Percentiles rank a stretch among this genome's conserved stretches.
Evolutionary conservation across 2,888 invertebrate species (phyloP).

Genomic region (Phyllotreta cruciferae): DNA sequence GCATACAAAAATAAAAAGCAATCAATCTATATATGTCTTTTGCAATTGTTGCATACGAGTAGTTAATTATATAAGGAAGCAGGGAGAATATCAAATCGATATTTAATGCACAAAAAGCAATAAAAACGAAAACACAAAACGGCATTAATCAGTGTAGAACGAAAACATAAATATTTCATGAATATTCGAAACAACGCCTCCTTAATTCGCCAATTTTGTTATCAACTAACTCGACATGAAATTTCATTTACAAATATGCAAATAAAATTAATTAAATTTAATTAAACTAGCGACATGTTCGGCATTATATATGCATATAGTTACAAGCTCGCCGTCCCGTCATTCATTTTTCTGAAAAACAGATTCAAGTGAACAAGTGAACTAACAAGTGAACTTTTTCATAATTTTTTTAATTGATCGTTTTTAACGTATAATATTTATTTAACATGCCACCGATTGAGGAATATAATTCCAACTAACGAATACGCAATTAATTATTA

Average conservation of each 20-base stretch:
- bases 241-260: slow-evolving; percentile 41
- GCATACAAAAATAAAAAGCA: too few species aligned
- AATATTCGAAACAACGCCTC: slow-evolving; percentile 12
- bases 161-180: slow-evolving; percentile 12
- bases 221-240: slow-evolving; percentile 30
- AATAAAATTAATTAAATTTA: slow-evolving; percentile 43
- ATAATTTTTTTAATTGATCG: too few species aligned
- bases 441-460: too few species aligned
- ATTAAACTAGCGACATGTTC: slow-evolving; percentile 36
- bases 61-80: too few species aligned
- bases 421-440: too few species aligned
- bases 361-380: slow-evolving; percentile 7
- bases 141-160: slow-evolving; percentile 6
- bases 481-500: slow-evolving; percentile 24
- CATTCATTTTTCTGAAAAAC: slow-evolving; percentile 20
- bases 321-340: slow-evolving; percentile 21
- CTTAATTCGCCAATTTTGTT: slow-evolving; percentile 30
- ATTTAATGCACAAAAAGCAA: too few species aligned
- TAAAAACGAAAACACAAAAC: neutral
- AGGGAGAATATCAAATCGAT: too few species aligned
- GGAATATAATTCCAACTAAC: slow-evolving; percentile 6
- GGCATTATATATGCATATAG: slow-evolving; percentile 28
- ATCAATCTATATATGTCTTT: too few species aligned
- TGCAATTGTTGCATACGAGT: too few species aligned
- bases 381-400: too few species aligned